These are phyloP conservation scores for Strongylocentrotus purpuratus DNA, from an alignment of 35 echinoderm and acorn worm genomes.

Conservation along the genomic window DNA sequence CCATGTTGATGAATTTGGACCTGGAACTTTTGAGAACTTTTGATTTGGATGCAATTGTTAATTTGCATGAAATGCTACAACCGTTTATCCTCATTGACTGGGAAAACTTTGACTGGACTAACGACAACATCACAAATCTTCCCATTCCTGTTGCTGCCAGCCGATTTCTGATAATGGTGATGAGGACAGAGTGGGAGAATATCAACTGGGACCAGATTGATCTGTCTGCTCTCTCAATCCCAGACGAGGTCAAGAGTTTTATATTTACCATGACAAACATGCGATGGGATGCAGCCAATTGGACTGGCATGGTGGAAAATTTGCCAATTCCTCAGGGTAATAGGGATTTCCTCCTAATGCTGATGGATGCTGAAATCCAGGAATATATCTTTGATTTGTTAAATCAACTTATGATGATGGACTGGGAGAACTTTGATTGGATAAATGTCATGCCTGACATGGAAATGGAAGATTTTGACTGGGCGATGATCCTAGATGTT, in stretches of 20 bases:
- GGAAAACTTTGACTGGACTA: constrained; percentile 17
- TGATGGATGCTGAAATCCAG: not conserved
- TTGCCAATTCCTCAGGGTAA: constrained; percentile 16
- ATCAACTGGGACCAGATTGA: not conserved
- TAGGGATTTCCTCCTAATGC: not conserved
- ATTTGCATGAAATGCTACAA: not conserved
- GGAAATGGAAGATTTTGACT: not conserved
- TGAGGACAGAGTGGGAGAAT: not conserved
- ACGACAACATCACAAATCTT: not conserved
- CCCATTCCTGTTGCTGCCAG: not conserved
- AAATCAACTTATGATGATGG: not conserved
- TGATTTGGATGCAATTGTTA: not conserved
- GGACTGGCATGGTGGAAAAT: not conserved
- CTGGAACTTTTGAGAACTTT: not conserved
- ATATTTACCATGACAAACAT: not conserved
- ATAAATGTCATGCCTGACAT: not conserved
- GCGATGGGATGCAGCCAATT: not conserved
- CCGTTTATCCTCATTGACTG: not conserved
- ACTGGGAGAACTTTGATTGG: not conserved
- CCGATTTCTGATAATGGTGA: not conserved
- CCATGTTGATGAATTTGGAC: not conserved
- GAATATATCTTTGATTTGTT: not conserved
- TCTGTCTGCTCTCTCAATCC: not conserved
- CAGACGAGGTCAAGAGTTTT: not conserved
- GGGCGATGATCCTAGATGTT: not conserved